These are phyloP conservation scores for Gorsachius magnificus DNA, from an alignment of 2,797 vertebrate species.

Conservation along the genomic window DNA sequence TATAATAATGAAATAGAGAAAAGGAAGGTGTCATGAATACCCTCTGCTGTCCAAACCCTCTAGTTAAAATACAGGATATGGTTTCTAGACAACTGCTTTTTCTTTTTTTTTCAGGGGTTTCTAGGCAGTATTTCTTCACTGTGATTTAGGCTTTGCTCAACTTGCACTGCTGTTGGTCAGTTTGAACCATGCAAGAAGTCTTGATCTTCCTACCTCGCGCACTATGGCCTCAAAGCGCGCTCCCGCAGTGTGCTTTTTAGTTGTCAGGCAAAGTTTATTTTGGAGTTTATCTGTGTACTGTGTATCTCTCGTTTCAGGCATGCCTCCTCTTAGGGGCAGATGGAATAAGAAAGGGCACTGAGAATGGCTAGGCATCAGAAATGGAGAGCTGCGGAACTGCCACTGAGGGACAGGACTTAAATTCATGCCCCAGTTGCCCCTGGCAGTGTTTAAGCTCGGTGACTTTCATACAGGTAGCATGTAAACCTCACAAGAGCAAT, in stretches of 20 bases:
- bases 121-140: background rate
- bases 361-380: background rate
- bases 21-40: background rate
- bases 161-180: background rate
- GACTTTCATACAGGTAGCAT: background rate
- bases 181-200: background rate
- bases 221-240: fast-evolving
- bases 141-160: background rate
- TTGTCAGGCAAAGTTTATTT: background rate
- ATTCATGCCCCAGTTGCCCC: background rate
- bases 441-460: background rate
- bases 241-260: background rate
- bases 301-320: background rate
- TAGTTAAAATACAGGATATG: background rate
- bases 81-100: background rate
- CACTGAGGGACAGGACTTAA: background rate
- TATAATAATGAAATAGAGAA: background rate
- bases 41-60: background rate
- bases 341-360: background rate
- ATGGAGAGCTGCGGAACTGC: background rate
- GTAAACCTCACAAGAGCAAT: background rate
- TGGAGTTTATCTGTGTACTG: background rate
- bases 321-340: background rate
- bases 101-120: background rate
- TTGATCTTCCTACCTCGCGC: background rate